Percentiles rank a stretch among this genome's conserved stretches.
phyloP scores from a whole-genome alignment of 2,797 vertebrate genomes.

The Vireo griseus region DNA sequence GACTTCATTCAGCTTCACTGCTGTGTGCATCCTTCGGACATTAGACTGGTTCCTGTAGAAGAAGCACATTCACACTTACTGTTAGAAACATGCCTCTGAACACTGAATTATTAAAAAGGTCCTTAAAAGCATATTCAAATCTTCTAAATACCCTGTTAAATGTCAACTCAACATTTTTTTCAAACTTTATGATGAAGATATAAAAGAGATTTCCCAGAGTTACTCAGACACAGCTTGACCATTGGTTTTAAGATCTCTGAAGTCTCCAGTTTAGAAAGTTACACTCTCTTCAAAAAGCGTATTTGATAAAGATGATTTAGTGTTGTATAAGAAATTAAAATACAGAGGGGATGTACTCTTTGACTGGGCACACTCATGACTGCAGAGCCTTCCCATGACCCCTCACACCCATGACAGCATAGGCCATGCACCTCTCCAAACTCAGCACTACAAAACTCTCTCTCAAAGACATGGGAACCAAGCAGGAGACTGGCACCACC shows the following conservation, averaged over 20 bases:
- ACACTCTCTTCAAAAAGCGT: neutral
- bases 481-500: neutral
- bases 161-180: neutral
- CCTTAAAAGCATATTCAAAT: neutral
- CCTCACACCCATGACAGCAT: rapidly evolving
- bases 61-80: neutral
- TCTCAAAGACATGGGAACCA: rapidly evolving
- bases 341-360: neutral
- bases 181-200: neutral
- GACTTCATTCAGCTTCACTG: slow-evolving; percentile 97
- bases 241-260: neutral
- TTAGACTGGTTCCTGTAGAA: slow-evolving; percentile 90
- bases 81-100: neutral
- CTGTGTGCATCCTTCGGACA: slow-evolving; percentile 96
- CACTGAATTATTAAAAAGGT: neutral
- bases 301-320: neutral
- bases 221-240: neutral
- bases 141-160: neutral
- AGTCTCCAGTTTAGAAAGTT: neutral
- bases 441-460: neutral
- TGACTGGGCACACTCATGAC: neutral
- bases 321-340: neutral
- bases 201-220: neutral
- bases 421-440: neutral
- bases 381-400: neutral